These are phyloP conservation scores for Mungos mungo DNA, from an alignment of 2,113 vertebrate species.

Conservation along the genomic window DNA sequence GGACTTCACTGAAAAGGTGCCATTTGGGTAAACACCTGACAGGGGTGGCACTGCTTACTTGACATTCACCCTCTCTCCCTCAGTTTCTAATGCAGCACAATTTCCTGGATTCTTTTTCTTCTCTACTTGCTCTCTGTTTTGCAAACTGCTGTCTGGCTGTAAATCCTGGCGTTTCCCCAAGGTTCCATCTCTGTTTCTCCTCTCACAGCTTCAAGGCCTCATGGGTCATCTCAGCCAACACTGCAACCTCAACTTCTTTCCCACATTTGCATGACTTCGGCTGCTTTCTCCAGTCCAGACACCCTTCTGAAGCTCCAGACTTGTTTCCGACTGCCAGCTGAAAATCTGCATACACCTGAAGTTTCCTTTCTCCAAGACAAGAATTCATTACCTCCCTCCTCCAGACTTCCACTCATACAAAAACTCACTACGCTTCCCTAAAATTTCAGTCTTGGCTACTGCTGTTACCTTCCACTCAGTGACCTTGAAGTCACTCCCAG, in stretches of 20 bases:
- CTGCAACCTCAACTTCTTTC: background rate
- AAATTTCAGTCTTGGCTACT: background rate
- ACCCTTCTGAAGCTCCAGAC: background rate
- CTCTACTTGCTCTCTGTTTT: background rate
- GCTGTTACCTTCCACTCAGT: background rate
- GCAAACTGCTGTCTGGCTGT: background rate
- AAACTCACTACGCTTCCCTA: background rate
- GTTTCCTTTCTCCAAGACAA: background rate
- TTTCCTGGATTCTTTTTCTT: background rate
- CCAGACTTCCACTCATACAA: background rate
- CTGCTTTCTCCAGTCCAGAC: background rate
- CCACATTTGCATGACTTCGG: background rate
- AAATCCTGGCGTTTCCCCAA: background rate
- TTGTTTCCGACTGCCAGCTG: background rate
- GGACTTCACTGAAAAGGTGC: background rate
- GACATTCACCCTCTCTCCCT: background rate
- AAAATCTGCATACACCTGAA: background rate
- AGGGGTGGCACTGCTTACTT: background rate
- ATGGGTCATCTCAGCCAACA: background rate
- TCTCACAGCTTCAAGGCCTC: background rate
- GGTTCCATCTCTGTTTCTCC: constrained; percentile 3
- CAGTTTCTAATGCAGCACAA: background rate
- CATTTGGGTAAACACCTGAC: background rate
- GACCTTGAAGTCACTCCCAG: background rate
- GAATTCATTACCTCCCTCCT: background rate